phyloP scores from a whole-genome alignment of 2,888 invertebrate genomes.

The Desoria tigrina region DNA sequence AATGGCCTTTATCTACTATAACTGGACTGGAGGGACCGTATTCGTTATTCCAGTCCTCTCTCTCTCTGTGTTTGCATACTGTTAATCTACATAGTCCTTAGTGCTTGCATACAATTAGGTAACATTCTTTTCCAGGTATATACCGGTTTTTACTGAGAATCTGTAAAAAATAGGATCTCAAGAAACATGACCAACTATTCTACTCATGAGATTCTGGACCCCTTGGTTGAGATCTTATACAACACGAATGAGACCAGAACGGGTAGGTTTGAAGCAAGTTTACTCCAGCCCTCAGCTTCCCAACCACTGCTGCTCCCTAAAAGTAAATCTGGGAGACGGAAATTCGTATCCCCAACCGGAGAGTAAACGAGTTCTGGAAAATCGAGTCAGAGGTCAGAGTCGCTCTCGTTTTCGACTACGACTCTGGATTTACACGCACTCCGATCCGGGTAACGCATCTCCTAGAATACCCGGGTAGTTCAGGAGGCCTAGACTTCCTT shows the following conservation, averaged over 20 bases:
- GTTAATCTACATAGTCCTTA: too few species aligned
- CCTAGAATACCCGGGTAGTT: too few species aligned
- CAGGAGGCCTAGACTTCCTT: too few species aligned
- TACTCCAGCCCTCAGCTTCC: neutral
- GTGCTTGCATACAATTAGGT: too few species aligned
- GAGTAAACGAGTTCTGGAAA: slow-evolving; percentile 8
- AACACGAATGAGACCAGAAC: neutral
- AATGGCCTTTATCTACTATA: neutral
- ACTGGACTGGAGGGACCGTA: too few species aligned
- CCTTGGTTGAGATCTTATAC: neutral
- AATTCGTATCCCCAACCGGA: slow-evolving; percentile 12
- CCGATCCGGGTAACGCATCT: too few species aligned
- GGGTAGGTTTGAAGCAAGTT: slow-evolving; percentile 2
- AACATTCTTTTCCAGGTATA: too few species aligned
- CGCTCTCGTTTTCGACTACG: neutral
- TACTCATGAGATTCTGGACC: too few species aligned
- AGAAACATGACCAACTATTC: too few species aligned
- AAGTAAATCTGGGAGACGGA: neutral
- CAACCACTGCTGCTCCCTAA: slow-evolving; percentile 20
- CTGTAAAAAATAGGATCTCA: neutral
- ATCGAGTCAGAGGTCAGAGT: slow-evolving; percentile 26
- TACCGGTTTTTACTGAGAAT: neutral
- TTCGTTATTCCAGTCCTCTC: too few species aligned
- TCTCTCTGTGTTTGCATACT: too few species aligned
- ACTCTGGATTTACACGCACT: neutral